Base-by-base conservation (phyloP, 2,113 vertebrate genomes). In the Elachura formosa region DNA sequence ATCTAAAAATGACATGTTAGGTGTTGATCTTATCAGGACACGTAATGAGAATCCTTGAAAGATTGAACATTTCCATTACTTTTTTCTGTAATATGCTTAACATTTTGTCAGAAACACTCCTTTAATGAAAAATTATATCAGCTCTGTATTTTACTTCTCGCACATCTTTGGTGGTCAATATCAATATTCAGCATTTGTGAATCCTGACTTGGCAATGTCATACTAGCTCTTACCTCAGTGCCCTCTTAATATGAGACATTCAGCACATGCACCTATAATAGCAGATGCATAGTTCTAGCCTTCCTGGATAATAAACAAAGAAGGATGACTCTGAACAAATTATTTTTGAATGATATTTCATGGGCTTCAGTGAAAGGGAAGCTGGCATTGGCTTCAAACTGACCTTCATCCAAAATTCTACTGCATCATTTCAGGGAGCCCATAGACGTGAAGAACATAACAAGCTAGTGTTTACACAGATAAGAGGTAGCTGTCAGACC, bases 151-250 rank as follows among this genome's bases (percentile, higher is more conserved):
- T 26, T 84, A 24, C 9, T 69, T 84, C 14, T 61, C 79, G 48
- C 0, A 0, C 5, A 36, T 36, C 46, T 80, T 2, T 17, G 22
- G 59, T 10, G 9, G 38, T n/a, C 49, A 51, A 4, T 17, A 21
- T 43, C n/a, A 34, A 58, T 46, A 74, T 11, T 15, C 23, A 73
- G n/a, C 14, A 10, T 33, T 80, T 69, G 36, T n/a, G 16, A 68
- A 69, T 48, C 24, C 29, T 48, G 48, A 36, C 36, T 34, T 59
- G 61, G 12, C 19, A 43, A 31, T 59, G 6, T 19, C 28, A 34
- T 21, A 10, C 9, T 36, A 61, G 8, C 3, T 86, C 41, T 41
- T 64, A 28, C 11, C 22, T 61, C 43, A 59, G 4, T 48, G 23
- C 14, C 28, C 2, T 1, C 33, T 61, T 43, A 67, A 82, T 13